Base-by-base conservation (phyloP, 2,113 vertebrate species). In the Urocitellus parryii region DNA sequence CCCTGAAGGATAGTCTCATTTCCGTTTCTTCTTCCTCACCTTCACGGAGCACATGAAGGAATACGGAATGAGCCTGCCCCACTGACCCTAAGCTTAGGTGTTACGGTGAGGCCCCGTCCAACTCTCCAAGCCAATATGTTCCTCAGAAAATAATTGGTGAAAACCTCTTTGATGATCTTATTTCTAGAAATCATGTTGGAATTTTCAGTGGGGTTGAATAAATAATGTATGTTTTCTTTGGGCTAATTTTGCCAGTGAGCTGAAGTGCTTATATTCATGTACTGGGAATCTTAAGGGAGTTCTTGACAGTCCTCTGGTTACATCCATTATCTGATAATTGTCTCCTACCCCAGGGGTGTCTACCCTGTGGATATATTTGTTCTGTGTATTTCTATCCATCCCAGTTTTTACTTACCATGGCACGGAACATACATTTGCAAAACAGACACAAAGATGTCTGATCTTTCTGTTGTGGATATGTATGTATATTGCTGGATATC, bases 141-240 rank as follows among this genome's bases (percentile, higher is more conserved):
- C 25, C 32, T 81, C 29, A 51, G 39, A 85, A 80, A 67, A 93
- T 53, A 67, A 73, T 48, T 20, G 24, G 11, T 20, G 6, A 8
- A 77, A 86, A 32, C 34, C 2, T 25, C 45, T 37, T 67, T 90
- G 45, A 90, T 68, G 67, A 48, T 51, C 76, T 68, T 65, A 61
- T 90, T 94, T 63, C 39, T 73, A 61, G n/a, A 86, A 93, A 86
- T 91, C 32, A 67, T 63, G 6, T 89, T 58, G 73, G 12, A 80
- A 56, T 27, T 56, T 58, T 93, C 27, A 39, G 3, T 58, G n/a
- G 67, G 37, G n/a, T 25, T 56, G 29, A 76, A 89, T 73, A 80
- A 91, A 77, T 86, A 51, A 89, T 80, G 8, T 42, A 45, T 10
- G 24, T 37, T 91, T 48, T 58, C 77, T 80, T 53, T 83, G 58